Conservation (phyloP, 53 echinoderm and acorn worm genomes). For the Patiria pectinifera region DNA sequence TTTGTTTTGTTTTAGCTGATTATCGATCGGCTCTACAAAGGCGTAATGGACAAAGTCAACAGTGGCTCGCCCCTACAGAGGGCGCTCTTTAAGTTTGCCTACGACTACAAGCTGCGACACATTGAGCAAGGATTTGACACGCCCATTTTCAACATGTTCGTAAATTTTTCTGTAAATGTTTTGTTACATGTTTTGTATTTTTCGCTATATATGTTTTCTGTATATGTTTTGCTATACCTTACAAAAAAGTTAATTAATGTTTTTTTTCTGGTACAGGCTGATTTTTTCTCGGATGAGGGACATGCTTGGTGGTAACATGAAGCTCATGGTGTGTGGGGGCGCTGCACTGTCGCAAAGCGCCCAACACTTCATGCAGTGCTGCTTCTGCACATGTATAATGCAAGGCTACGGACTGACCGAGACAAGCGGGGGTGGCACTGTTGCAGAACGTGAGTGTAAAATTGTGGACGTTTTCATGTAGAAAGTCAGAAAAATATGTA, state of each 20-base stretch:
- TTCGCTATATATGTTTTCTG: background rate
- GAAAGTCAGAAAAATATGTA: too few relatives aligned
- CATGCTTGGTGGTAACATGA: constrained; percentile 79
- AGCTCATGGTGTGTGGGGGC: constrained; percentile 85
- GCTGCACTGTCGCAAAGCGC: constrained; percentile 80
- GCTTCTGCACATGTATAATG: constrained; percentile 83
- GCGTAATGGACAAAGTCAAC: constrained; percentile 90
- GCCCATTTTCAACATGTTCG: constrained; percentile 85
- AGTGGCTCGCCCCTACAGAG: constrained; percentile 75
- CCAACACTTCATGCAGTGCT: constrained; percentile 85
- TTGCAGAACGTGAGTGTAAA: constrained; percentile 80
- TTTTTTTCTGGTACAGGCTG: constrained; percentile 51
- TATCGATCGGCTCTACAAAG: constrained; percentile 89
- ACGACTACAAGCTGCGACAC: constrained; percentile 80
- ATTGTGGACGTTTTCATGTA: background rate
- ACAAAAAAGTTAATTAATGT: background rate
- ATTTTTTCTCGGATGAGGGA: constrained; percentile 82
- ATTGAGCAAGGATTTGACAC: constrained; percentile 80
- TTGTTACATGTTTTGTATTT: background rate
- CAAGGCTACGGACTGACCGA: constrained; percentile 94
- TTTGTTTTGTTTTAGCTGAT: constrained; percentile 71
- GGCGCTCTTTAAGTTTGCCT: constrained; percentile 85
- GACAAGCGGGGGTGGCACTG: constrained; percentile 85
- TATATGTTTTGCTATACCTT: background rate
- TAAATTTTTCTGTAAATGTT: background rate